Base-by-base conservation (phyloP, 92 coral and sea anemone genomes). In the Actinernus sp. region DNA sequence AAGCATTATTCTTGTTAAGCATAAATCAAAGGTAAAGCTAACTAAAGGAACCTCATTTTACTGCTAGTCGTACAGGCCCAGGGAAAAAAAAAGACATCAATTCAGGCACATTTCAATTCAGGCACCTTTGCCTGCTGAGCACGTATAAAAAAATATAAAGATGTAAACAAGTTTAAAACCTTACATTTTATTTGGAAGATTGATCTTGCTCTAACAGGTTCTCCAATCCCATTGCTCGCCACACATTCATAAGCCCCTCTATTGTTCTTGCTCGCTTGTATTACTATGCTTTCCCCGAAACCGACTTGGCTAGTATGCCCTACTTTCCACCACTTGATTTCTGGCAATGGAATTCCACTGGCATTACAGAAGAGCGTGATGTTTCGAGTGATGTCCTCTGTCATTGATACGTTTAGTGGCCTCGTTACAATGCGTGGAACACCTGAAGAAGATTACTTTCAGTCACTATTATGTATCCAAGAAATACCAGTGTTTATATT, bases 141-240 rank as follows among this genome's bases (percentile, higher is more conserved):
- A n/a, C n/a, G n/a, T n/a, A n/a, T 26, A 27, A 17, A 17, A 10
- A 30, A 23, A n/a, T 55, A 40, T 13, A 37, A 32, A 14, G 2
- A 0, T 19, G n/a, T 27, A 23, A 3, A 55, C 11, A 2, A 23
- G 11, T 8, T 4, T 7, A 4, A 45, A 45, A 45, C 10, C 97
- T 86, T 81, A 90, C 97, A 77, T 27, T 26, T 78, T 17, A 90
- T 78, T 3, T 86, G 65, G 3, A 79, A 29, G 29, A 44, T 46
- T 8, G 87, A 79, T 13, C 49, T 30, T 30, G 68, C 56, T 31
- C 45, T 32, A 3, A 44, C 83, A 1, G 84, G 68, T 40, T 55
- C 55, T 26, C 97, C 92, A 11, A 90, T 61, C 11, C 97, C 97
- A 41, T 90, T 90, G 17, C 37, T 52, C 1, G 92, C 97, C 1